These are phyloP conservation scores for Isotomurus palustris DNA, from an alignment of 2,888 invertebrate genomes.

Conservation along the genomic window DNA sequence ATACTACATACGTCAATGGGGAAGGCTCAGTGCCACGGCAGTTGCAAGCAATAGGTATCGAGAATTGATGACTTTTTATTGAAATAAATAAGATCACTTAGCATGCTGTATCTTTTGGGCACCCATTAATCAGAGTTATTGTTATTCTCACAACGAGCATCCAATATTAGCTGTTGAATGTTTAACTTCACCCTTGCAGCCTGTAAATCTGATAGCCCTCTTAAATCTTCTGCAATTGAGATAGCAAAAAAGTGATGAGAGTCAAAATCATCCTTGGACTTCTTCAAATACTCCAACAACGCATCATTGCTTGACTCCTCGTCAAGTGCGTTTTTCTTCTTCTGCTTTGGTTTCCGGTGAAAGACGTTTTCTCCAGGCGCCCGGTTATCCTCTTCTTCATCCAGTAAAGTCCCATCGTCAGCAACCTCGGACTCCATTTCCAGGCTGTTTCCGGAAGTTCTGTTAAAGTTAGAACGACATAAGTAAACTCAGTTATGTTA, in stretches of 20 bases:
- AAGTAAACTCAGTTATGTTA: too few relatives aligned
- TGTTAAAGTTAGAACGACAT: too few relatives aligned
- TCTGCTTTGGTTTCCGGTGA: not conserved
- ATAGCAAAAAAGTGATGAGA: too few relatives aligned
- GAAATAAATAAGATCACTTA: too few relatives aligned
- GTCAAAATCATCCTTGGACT: too few relatives aligned
- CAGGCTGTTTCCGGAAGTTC: not conserved
- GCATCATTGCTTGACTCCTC: not conserved
- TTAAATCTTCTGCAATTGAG: not conserved
- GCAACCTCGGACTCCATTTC: not conserved
- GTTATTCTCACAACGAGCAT: too few relatives aligned
- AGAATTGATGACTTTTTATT: too few relatives aligned
- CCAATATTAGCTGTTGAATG: conserved; percentile 3
- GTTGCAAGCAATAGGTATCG: too few relatives aligned
- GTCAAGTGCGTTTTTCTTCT: not conserved
- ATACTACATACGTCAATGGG: not conserved
- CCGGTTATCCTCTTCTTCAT: not conserved
- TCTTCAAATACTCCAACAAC: not conserved
- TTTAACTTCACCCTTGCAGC: not conserved
- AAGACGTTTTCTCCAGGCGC: not conserved
- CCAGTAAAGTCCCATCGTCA: not conserved
- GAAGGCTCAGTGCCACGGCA: too few relatives aligned
- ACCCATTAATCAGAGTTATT: not conserved
- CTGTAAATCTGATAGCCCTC: not conserved
- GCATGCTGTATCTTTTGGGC: not conserved